phyloP scores from a whole-genome alignment of 1,140 invertebrate genomes.

The Sinonovacula constricta region DNA sequence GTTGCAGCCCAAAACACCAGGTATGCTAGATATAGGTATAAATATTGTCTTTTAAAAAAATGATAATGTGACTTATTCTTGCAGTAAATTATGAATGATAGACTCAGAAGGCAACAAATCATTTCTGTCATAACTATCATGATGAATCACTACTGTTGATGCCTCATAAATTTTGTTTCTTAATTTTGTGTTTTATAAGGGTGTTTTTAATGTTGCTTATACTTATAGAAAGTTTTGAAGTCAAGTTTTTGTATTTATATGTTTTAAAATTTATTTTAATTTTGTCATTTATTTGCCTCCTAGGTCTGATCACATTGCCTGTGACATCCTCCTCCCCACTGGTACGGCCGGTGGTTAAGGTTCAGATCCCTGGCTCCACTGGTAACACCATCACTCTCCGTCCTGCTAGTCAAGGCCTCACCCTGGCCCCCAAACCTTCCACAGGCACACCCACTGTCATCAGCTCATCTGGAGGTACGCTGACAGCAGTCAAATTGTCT shows the following conservation, averaged over 20 bases:
- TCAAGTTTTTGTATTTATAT: too few relatives aligned
- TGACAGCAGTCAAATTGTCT: slow-evolving; percentile 81
- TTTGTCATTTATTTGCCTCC: too few relatives aligned
- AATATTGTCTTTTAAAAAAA: background rate
- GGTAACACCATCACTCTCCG: slow-evolving; percentile 58
- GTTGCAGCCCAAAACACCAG: slow-evolving; percentile 68
- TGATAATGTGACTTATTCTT: too few relatives aligned
- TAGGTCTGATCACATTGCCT: slow-evolving; percentile 32
- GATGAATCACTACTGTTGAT: too few relatives aligned
- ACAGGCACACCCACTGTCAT: slow-evolving; percentile 77
- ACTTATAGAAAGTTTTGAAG: too few relatives aligned
- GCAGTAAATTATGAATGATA: too few relatives aligned
- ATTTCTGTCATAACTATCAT: too few relatives aligned
- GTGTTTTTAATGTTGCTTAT: too few relatives aligned
- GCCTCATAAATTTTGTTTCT: too few relatives aligned
- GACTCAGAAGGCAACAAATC: too few relatives aligned
- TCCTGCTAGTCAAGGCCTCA: slow-evolving; percentile 53
- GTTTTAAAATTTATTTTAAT: too few relatives aligned
- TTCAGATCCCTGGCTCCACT: slow-evolving; percentile 68
- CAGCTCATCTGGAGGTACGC: slow-evolving; percentile 18
- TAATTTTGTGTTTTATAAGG: too few relatives aligned
- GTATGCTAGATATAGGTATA: background rate
- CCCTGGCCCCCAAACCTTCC: slow-evolving; percentile 73
- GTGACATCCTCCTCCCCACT: slow-evolving; percentile 20
- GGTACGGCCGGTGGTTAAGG: slow-evolving; percentile 62